Conservation (phyloP, 2,797 vertebrate species). For the Nothura maculosa region DNA sequence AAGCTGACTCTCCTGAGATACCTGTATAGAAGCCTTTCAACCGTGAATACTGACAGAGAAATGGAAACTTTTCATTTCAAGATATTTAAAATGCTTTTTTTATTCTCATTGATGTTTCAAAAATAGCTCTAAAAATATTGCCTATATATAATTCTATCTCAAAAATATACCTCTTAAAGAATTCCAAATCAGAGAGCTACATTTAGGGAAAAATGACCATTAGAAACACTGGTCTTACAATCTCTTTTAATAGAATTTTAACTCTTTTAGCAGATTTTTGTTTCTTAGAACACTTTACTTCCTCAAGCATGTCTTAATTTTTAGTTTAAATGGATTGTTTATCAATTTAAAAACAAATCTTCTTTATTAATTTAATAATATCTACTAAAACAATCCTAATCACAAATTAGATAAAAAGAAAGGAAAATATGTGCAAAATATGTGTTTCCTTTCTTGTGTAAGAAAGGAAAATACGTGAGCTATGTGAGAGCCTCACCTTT, state of each 20-base stretch:
- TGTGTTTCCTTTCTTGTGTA: too few relatives aligned
- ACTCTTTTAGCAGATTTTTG: background rate
- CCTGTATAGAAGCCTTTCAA: background rate
- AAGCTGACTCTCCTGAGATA: background rate
- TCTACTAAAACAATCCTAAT: background rate
- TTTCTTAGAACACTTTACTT: background rate
- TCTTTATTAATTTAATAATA: background rate
- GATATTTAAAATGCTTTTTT: background rate
- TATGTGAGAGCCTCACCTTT: background rate
- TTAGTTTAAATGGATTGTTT: too few relatives aligned
- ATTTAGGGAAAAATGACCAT: background rate
- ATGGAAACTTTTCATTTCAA: background rate
- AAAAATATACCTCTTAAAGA: background rate
- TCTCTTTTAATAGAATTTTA: background rate
- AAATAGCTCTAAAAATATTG: background rate
- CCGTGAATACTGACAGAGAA: fast-evolving
- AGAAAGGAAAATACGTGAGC: background rate
- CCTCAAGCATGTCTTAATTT: background rate
- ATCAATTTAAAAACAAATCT: background rate
- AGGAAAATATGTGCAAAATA: background rate
- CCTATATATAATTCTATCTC: background rate
- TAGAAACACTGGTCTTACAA: background rate
- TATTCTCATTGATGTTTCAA: background rate
- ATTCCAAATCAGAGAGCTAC: background rate
- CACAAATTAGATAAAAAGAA: background rate